Conservation (phyloP, 2,113 vertebrate genomes). For the Aphelocoma coerulescens region DNA sequence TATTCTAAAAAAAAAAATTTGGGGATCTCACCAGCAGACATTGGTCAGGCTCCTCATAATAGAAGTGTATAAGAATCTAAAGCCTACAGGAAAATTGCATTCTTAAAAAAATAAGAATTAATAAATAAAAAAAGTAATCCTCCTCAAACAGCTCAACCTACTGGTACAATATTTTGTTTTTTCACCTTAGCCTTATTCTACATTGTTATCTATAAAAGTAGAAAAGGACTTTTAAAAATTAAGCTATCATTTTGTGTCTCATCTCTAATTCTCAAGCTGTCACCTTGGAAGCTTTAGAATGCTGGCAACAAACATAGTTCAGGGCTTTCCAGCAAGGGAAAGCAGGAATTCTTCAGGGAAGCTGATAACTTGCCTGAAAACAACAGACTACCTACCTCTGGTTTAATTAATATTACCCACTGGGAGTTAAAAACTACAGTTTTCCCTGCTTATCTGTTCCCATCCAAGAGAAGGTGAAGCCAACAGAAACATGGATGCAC, state of each 20-base stretch:
- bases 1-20: accelerated
- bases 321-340: background rate
- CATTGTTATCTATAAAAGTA: background rate
- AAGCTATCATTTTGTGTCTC: background rate
- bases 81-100: background rate
- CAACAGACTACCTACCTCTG: background rate
- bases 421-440: background rate
- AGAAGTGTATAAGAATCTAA: background rate
- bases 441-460: background rate
- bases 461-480: background rate
- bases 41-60: background rate
- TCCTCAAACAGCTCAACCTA: background rate
- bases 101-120: background rate
- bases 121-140: background rate
- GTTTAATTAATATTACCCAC: background rate
- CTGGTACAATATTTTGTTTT: background rate
- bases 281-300: background rate
- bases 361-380: background rate
- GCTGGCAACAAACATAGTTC: background rate
- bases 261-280: background rate
- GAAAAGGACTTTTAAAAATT: background rate
- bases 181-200: background rate
- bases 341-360: background rate
- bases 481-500: background rate
- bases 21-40: background rate